Percentiles rank a stretch among this genome's conserved stretches.
Conservation (phyloP, 2,888 invertebrate species). For the Troides helena region DNA sequence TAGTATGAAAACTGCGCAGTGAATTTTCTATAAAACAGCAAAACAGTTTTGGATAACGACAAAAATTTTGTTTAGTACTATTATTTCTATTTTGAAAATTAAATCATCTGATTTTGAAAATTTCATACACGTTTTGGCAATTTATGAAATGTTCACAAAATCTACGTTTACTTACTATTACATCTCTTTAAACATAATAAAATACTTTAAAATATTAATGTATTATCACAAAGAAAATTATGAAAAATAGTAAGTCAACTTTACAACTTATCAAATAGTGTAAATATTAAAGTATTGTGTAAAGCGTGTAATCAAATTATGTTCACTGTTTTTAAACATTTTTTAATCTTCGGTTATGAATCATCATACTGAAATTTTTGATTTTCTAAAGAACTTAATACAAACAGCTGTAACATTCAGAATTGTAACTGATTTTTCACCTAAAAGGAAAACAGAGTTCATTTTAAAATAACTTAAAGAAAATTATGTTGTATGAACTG, state of each 20-base stretch:
- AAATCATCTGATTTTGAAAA: too few relatives aligned
- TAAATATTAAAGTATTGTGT: constrained; percentile 8
- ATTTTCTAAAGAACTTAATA: background rate
- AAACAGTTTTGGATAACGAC: too few relatives aligned
- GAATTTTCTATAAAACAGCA: too few relatives aligned
- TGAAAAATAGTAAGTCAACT: background rate
- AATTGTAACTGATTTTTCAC: background rate
- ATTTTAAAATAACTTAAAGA: too few relatives aligned
- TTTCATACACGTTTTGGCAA: too few relatives aligned
- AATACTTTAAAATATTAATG: too few relatives aligned
- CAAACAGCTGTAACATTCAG: background rate
- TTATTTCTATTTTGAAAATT: too few relatives aligned
- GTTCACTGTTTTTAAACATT: constrained; percentile 6
- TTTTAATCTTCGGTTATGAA: constrained; percentile 4
- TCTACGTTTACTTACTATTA: background rate
- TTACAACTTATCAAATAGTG: background rate
- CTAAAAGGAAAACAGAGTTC: too few relatives aligned
- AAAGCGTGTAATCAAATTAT: constrained; percentile 15
- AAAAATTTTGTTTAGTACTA: too few relatives aligned
- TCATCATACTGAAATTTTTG: background rate
- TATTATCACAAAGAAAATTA: too few relatives aligned
- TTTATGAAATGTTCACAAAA: too few relatives aligned
- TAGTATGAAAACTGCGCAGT: background rate
- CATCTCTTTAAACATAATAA: background rate
- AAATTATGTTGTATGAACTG: too few relatives aligned